Evolutionary conservation across 2,888 invertebrate genomes (phyloP), one percentile per base, ranked within the genome.

Genomic region (Carabus problematicus): DNA sequence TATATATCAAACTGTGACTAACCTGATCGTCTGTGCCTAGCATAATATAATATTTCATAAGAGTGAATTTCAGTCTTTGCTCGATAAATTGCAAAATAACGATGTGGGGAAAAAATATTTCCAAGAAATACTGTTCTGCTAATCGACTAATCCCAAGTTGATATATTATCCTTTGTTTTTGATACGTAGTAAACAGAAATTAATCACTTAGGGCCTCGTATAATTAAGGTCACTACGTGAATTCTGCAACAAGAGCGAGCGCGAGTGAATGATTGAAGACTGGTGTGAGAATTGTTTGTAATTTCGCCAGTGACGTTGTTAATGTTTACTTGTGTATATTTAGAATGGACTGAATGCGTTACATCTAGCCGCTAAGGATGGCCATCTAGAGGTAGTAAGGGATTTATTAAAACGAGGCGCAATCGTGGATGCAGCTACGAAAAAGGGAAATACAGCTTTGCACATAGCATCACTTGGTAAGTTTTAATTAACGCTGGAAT

Each of bases 321-420:
- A 73, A 67, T 70, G 70, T 84, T 85, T 19, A 6, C 29, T n/a
- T 29, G 29, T 29, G 29, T 29, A 9, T 52, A 3, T 16, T 52
- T 85, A 97, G 94, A 98, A 98, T 83, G 98, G 98, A 70, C 85
- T 99, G 75, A 99, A 98, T 82, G 98, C 98, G 45, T 87, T 98
- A 74, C 98, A 98, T 83, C 86, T 98, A 79, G 97, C 98, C 58
- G 94, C 98, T 70, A 98, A 98, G 85, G 98, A 98, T 86, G 98
- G 98, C 16, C 98, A 97, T 84, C 89, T 94, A 72, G 91, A 94
- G 74, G 95, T 99, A 72, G 98, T 97, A 49, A 89, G 89, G 74
- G 97, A 97, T 81, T 86, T 98, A 70, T 85, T 99, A 71, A 92
- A 91, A 78, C 87, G 97, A 73, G 94, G 95, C 73, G 97, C 97